These are phyloP conservation scores for Bruchidius siliquastri DNA, from an alignment of 2,888 invertebrate genomes.

Conservation along the genomic window DNA sequence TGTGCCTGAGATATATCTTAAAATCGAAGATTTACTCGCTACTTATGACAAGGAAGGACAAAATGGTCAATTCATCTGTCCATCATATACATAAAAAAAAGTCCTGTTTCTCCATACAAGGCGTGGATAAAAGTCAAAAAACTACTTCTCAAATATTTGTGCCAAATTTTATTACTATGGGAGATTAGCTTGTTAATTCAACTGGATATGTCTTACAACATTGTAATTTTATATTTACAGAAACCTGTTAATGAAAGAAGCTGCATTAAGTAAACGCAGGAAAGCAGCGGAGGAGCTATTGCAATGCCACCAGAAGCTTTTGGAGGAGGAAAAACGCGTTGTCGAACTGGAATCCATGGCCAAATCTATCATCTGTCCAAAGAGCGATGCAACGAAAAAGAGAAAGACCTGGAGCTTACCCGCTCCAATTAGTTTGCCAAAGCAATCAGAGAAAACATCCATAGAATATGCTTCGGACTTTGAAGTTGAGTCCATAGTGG, in stretches of 20 bases:
- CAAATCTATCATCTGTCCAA: slow-evolving; percentile 34
- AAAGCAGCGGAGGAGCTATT: slow-evolving; percentile 51
- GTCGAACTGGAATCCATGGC: slow-evolving; percentile 49
- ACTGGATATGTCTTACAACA: too few relatives aligned
- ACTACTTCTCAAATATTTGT: too few relatives aligned
- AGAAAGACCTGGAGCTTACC: slow-evolving; percentile 44
- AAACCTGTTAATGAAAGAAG: slow-evolving; percentile 49
- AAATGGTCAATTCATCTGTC: too few relatives aligned
- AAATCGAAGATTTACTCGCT: too few relatives aligned
- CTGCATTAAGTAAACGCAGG: slow-evolving; percentile 47
- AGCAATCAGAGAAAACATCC: slow-evolving; percentile 9
- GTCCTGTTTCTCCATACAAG: too few relatives aligned
- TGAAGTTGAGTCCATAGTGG: slow-evolving; percentile 24
- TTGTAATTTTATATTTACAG: slow-evolving; percentile 29
- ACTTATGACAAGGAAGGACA: too few relatives aligned
- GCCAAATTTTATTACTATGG: too few relatives aligned
- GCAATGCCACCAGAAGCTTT: slow-evolving; percentile 52
- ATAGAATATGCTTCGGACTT: slow-evolving; percentile 29
- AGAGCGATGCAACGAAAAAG: slow-evolving; percentile 44
- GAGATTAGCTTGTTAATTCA: too few relatives aligned
- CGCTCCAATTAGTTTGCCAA: slow-evolving; percentile 28
- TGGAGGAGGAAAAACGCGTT: slow-evolving; percentile 53
- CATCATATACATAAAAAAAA: too few relatives aligned
- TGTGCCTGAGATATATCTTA: too few relatives aligned
- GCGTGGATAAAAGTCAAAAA: too few relatives aligned